Conservation (phyloP, 1,140 invertebrate genomes). For the Lordiphosa mommai region DNA sequence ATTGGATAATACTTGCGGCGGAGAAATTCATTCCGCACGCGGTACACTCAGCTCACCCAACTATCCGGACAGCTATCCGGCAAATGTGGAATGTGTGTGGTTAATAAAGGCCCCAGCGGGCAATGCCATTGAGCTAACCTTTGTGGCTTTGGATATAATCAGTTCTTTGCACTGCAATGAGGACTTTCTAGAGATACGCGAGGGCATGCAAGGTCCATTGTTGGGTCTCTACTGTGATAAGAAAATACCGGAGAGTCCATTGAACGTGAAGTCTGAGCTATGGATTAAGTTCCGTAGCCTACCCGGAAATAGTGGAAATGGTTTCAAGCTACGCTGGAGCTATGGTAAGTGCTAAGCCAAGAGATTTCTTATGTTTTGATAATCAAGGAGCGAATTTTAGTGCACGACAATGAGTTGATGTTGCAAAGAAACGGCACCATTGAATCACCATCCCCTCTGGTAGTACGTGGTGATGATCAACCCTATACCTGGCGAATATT, state of each 20-base stretch:
- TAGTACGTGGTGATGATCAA: constrained; percentile 27
- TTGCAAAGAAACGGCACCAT: constrained; percentile 82
- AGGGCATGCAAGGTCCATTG: constrained; percentile 83
- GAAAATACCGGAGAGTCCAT: constrained; percentile 81
- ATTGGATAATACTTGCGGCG: constrained; percentile 84
- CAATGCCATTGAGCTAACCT: constrained; percentile 85
- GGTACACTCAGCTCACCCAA: constrained; percentile 88
- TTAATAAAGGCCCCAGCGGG: constrained; percentile 83
- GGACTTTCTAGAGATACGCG: constrained; percentile 92
- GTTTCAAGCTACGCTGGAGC: constrained; percentile 88
- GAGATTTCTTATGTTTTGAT: background rate
- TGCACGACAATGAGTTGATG: constrained; percentile 48
- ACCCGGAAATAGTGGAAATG: constrained; percentile 82
- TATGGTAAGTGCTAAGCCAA: constrained; percentile 80
- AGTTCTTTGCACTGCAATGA: constrained; percentile 87
- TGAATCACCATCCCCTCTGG: constrained; percentile 84
- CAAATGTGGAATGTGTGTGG: constrained; percentile 90
- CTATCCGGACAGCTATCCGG: constrained; percentile 89
- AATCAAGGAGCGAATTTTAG: constrained; percentile 14
- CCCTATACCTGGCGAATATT: constrained; percentile 63
- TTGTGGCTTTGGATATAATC: constrained; percentile 85
- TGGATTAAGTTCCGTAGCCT: constrained; percentile 92
- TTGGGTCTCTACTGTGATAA: constrained; percentile 86
- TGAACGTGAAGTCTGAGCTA: constrained; percentile 81
- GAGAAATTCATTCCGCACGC: constrained; percentile 82